Evolutionary conservation across 1,140 invertebrate genomes (phyloP), one percentile per base, ranked within the genome.

Genomic region (Caenorhabditis tropicalis): DNA sequence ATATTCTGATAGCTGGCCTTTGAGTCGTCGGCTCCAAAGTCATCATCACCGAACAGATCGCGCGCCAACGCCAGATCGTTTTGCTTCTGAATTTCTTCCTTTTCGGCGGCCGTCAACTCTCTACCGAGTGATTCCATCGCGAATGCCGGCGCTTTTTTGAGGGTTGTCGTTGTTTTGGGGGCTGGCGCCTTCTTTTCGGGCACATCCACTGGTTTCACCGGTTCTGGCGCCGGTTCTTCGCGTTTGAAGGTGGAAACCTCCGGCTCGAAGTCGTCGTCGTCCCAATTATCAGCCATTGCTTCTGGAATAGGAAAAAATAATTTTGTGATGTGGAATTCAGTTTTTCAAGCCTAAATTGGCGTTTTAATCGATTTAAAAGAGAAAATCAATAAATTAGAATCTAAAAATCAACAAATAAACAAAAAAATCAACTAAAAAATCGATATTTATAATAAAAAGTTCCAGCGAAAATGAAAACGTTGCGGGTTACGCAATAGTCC

Each of bases 191-290:
- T 56, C 53, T 56, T 56, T 56, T 27, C 53, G 21, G 84, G 58
- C 21, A 33, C 84, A 39, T 60, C 79, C 2, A 31, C 48, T 2
- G 33, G 29, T n/a, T 19, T 46, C n/a, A 82, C 81, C 0, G 84
- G 84, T 12, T 24, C 56, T 24, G 84, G 84, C 9, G 65, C 39
- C 21, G 83, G 83, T 21, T 60, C 58, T 2, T 6, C 81, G 16
- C 36, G 51, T n/a, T 65, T 60, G 24, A 85, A 43, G 3, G 36
- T 58, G 15, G 39, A 58, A 19, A 85, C 84, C 43, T 85, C 84
- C 31, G 84, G 84, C 60, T 82, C 84, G 56, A 85, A 85, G 27
- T 85, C 84, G n/a, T 85, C 84, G 70, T 85, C 84, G 31, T 85
- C 84, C 79, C 79, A 81, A 39, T 81, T 80, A 31, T 80, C 79